phyloP scores from a whole-genome alignment of 2,113 vertebrate genomes.

The Clarias batrachus region DNA sequence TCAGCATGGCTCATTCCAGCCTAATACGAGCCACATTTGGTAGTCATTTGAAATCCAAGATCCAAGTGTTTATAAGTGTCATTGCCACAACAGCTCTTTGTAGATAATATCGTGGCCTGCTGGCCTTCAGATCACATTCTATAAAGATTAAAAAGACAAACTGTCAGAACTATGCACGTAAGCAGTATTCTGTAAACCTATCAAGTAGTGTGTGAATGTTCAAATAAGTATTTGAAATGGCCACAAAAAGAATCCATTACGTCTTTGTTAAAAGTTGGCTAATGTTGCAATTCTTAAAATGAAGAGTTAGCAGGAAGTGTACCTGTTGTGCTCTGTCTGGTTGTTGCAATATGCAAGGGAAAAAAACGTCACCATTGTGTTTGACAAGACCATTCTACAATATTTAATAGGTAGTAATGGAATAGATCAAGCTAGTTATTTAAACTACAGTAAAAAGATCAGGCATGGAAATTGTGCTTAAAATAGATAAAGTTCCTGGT shows the following conservation, averaged over 20 bases:
- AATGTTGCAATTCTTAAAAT: conserved; percentile 4
- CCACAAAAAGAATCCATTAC: neutral
- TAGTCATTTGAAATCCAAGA: neutral
- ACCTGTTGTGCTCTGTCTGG: conserved; percentile 9
- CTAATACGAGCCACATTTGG: neutral
- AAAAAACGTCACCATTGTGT: conserved; percentile 33
- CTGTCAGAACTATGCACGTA: neutral
- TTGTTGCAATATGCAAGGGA: conserved; percentile 49
- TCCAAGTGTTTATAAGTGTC: neutral
- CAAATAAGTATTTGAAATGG: neutral
- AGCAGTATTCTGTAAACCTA: neutral
- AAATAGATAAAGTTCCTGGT: conserved; percentile 63
- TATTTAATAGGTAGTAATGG: conserved; percentile 19
- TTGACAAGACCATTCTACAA: conserved; percentile 35
- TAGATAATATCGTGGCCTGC: neutral
- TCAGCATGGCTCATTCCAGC: neutral
- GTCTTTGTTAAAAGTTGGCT: neutral
- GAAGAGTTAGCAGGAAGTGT: neutral
- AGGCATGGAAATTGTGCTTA: conserved; percentile 35
- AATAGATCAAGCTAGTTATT: conserved; percentile 32
- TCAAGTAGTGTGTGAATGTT: neutral
- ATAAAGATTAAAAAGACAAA: neutral
- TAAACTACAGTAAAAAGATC: conserved; percentile 21
- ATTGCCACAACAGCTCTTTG: neutral
- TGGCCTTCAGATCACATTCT: neutral